Evolutionary conservation across 2,888 invertebrate species (phyloP).

Genomic region (Eilema sororculum): DNA sequence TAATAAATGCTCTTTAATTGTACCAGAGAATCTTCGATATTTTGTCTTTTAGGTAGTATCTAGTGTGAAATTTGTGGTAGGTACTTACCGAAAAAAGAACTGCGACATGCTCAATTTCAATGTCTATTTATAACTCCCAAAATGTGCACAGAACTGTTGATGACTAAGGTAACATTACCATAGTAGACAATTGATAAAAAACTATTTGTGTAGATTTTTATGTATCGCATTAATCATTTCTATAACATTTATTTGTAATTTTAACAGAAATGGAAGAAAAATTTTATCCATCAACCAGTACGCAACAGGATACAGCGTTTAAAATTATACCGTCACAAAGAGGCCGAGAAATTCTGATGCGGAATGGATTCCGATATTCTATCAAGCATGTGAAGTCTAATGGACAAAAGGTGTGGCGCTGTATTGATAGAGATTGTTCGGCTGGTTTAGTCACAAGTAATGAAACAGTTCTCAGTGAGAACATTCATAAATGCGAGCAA

Average conservation of each 20-base stretch:
- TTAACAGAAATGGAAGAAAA: not conserved
- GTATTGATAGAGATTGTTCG: not conserved
- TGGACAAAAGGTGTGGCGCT: not conserved
- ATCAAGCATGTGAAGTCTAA: not conserved
- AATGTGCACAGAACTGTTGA: too few species aligned
- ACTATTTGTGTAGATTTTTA: too few species aligned
- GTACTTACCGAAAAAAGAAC: too few species aligned
- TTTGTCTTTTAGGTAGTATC: too few species aligned
- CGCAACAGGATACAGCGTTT: not conserved
- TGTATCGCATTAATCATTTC: not conserved
- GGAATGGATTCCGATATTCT: not conserved
- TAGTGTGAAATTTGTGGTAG: too few species aligned
- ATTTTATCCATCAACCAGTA: not conserved
- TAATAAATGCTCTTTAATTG: too few species aligned
- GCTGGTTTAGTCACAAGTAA: not conserved
- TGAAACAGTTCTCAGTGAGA: not conserved
- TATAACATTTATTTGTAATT: too few species aligned
- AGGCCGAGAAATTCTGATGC: not conserved
- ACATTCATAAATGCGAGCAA: not conserved
- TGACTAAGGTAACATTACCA: too few species aligned
- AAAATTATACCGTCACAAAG: not conserved
- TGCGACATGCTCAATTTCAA: too few species aligned
- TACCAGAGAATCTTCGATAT: too few species aligned
- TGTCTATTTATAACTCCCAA: too few species aligned
- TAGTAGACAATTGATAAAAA: too few species aligned